Conservation (phyloP, 2,113 vertebrate species). For the Thunnus thynnus region DNA sequence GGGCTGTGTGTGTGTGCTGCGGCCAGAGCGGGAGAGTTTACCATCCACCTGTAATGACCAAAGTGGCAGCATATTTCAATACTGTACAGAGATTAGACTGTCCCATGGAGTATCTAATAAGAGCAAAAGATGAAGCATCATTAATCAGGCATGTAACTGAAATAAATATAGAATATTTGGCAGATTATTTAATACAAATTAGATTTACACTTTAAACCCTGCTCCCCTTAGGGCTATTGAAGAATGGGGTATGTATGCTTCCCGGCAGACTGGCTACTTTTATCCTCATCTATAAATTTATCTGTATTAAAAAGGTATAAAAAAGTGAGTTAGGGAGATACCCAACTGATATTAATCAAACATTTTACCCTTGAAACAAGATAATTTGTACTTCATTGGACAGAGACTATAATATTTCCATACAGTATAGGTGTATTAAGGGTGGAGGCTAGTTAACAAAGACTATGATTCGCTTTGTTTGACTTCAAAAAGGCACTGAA, state of each 20-base stretch:
- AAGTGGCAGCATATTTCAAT: slow-evolving; percentile 8
- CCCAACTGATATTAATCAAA: not conserved
- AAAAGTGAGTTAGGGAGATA: not conserved
- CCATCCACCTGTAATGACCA: slow-evolving; percentile 13
- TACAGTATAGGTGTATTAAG: not conserved
- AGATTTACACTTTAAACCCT: slow-evolving; percentile 28
- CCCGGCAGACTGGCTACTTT: not conserved
- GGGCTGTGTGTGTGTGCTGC: not conserved
- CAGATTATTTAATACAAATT: not conserved
- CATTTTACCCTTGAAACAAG: not conserved
- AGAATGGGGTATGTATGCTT: not conserved
- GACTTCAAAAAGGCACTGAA: slow-evolving; percentile 32
- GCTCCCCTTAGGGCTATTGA: not conserved
- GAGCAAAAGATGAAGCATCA: slow-evolving; percentile 12
- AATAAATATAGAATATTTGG: slow-evolving; percentile 22
- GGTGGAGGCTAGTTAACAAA: slow-evolving; percentile 21
- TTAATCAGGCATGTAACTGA: slow-evolving; percentile 11
- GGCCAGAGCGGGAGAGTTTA: slow-evolving; percentile 1
- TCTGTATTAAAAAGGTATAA: not conserved
- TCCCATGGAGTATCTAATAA: not conserved
- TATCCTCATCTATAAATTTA: not conserved
- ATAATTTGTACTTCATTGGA: not conserved
- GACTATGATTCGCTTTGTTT: slow-evolving; percentile 24
- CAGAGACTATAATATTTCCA: not conserved
- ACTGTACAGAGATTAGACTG: not conserved